Evolutionary conservation across 2,888 invertebrate genomes (phyloP).

Genomic region (Drosophila flavopinicola): DNA sequence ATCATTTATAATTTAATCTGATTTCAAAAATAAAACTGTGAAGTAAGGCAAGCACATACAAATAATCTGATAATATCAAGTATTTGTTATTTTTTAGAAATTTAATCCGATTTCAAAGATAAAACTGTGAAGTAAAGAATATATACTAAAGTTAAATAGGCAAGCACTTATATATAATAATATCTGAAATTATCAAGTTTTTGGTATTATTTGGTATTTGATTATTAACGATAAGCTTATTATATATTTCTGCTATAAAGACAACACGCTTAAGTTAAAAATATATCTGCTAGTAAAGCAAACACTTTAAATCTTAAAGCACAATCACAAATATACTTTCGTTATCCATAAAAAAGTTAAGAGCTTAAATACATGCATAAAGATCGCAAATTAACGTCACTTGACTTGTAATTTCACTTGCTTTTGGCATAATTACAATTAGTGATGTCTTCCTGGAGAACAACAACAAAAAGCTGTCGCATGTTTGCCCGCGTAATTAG

Average conservation of each 20-base stretch:
- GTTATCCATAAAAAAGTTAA: neutral
- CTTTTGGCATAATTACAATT: neutral
- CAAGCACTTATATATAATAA: too few relatives aligned
- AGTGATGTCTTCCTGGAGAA: constrained; percentile 10
- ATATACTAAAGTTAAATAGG: too few relatives aligned
- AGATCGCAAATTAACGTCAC: neutral
- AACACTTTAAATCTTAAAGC: neutral
- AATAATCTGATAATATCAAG: too few relatives aligned
- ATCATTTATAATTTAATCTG: neutral
- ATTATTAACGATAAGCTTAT: too few relatives aligned
- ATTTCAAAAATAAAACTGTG: neutral
- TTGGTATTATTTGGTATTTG: too few relatives aligned
- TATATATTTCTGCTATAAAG: too few relatives aligned
- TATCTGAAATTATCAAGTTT: too few relatives aligned
- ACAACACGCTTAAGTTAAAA: neutral
- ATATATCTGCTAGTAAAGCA: neutral
- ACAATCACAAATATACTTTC: neutral
- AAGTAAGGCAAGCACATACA: too few relatives aligned
- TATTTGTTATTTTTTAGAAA: too few relatives aligned
- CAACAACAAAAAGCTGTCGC: constrained; percentile 17
- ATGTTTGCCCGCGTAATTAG: constrained; percentile 51
- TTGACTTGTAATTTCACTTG: neutral
- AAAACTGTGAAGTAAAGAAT: too few relatives aligned
- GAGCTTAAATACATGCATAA: neutral
- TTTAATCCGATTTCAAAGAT: too few relatives aligned